Evolutionary conservation across 2,888 invertebrate genomes (phyloP).

Genomic region (Polymixis flavicincta): DNA sequence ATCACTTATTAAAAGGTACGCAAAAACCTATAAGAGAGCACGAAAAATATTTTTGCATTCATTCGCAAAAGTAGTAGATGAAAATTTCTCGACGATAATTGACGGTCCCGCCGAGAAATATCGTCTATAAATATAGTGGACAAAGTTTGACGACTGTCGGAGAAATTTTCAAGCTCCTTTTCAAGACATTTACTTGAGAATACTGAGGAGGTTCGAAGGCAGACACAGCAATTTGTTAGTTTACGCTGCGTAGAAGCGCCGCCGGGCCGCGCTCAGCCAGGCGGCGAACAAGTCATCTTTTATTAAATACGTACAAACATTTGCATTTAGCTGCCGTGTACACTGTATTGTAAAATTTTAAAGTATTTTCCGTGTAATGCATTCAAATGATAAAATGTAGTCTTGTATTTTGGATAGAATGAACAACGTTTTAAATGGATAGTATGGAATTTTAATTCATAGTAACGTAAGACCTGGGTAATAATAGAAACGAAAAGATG

Average conservation of each 20-base stretch:
- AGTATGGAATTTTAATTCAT: constrained; percentile 16
- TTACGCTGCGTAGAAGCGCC: constrained; percentile 65
- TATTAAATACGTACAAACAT: constrained; percentile 69
- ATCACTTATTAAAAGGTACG: constrained; percentile 46
- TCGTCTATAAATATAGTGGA: constrained; percentile 67
- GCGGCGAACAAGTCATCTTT: constrained; percentile 67
- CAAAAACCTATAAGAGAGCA: constrained; percentile 38
- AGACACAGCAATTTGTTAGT: constrained; percentile 78
- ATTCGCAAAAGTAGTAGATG: constrained; percentile 50
- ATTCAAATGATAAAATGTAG: constrained; percentile 48
- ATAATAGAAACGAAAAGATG: background rate
- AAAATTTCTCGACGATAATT: constrained; percentile 59
- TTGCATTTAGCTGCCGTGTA: constrained; percentile 60
- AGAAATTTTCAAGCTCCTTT: constrained; percentile 68
- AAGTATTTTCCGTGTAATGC: constrained; percentile 49
- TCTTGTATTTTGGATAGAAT: constrained; percentile 42
- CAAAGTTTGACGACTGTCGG: constrained; percentile 68
- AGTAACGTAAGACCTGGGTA: background rate
- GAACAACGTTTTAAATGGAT: constrained; percentile 28
- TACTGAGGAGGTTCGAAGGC: constrained; percentile 56
- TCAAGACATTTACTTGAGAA: constrained; percentile 71
- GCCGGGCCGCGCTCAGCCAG: constrained; percentile 44
- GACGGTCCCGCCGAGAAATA: constrained; percentile 65
- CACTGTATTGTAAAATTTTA: constrained; percentile 55
- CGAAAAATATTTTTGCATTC: constrained; percentile 53